These are phyloP conservation scores for Galago senegalensis DNA, from an alignment of 2,797 vertebrate species.

Conservation along the genomic window DNA sequence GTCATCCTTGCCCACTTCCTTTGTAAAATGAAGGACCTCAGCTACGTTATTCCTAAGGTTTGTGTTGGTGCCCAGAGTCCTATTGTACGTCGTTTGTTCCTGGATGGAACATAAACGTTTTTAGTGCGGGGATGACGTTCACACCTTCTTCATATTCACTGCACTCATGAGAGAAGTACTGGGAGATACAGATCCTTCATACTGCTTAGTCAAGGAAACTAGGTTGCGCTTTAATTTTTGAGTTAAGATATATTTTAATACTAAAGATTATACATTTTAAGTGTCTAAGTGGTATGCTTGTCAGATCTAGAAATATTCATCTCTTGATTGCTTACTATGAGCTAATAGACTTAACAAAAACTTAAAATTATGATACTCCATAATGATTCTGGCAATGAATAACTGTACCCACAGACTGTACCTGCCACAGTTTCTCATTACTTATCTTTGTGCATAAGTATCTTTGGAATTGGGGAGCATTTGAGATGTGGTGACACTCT, in stretches of 20 bases:
- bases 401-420: background rate
- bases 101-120: background rate
- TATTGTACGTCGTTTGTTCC: background rate
- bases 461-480: background rate
- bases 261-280: slow-evolving; percentile 56
- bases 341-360: slow-evolving; percentile 47
- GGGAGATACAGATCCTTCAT: background rate
- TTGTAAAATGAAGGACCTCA: background rate
- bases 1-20: background rate
- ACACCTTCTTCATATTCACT: background rate
- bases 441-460: slow-evolving; percentile 2
- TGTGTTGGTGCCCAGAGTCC: background rate
- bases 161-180: background rate
- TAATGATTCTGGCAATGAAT: background rate
- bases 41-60: background rate
- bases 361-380: slow-evolving; percentile 21
- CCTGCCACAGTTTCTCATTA: background rate
- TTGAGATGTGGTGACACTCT: background rate
- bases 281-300: background rate
- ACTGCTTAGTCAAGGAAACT: slow-evolving; percentile 18
- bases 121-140: background rate
- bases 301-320: slow-evolving; percentile 57
- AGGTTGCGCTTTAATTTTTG: slow-evolving; percentile 22
- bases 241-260: slow-evolving; percentile 29
- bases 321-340: slow-evolving; percentile 41